Base-by-base conservation (phyloP, 2,113 vertebrate genomes). In the Petaurus breviceps region DNA sequence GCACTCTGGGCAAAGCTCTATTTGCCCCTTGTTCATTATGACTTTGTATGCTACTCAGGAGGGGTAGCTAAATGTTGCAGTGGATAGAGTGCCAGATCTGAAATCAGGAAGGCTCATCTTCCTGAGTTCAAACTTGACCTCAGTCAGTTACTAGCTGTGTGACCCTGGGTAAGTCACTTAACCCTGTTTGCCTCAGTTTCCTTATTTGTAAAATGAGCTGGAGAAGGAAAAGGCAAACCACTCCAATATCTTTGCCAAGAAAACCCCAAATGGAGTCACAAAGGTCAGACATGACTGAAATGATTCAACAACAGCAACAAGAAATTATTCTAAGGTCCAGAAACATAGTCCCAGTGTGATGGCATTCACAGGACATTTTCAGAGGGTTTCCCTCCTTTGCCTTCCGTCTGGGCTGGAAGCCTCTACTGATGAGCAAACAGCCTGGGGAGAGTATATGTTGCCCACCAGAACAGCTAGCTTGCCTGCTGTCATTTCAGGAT, bases 401-500 rank as follows among this genome's bases (percentile, higher is more conserved):
- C 95, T 95, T 97, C 97, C 93, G 98, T 96, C 93, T 0, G 0
- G 89, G 96, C 49, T 68, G 94, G 94, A 90, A 97, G 95, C 93
- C n/a, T 93, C 96, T 96, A 96, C 96, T 96, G 97, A 97, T 97
- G 97, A 96, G 97, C 91, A 43, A 0, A 53, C 97, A 98, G 98
- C 96, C 97, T 94, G 94, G 77, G 95, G 96, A 84, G 68, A 95
- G 94, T 89, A 77, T 51, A 89, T 26, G 92, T 90, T 96, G 96
- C 92, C 95, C 94, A 92, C 97, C 90, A 98, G 97, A 98, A 95
- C 92, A 92, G 95, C 51, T 96, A 95, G 91, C 97, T 43, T 43
- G n/a, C 68, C 97, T 98, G 96, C 98, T 96, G 97, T 96, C 95
- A 97, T 97, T 97, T 98, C 97, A 96, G 97, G 97, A 98, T 90